Conservation (phyloP, 2,113 vertebrate genomes). For the Sialia sialis region DNA sequence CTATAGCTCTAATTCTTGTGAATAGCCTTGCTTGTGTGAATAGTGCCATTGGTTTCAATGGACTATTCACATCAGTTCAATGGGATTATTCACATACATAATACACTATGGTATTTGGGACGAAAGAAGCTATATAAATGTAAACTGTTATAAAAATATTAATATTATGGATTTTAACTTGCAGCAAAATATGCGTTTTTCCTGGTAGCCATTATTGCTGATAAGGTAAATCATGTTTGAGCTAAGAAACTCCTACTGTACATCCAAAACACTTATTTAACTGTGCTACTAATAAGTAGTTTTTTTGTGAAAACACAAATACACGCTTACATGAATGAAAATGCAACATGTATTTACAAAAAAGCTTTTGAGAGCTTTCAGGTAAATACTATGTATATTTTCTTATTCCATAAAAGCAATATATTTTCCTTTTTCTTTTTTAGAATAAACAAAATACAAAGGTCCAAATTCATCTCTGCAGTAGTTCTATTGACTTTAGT, state of each 20-base stretch:
- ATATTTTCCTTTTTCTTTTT: background rate
- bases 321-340: conserved; percentile 24
- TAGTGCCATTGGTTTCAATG: conserved; percentile 29
- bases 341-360: background rate
- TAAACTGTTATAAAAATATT: conserved; percentile 53
- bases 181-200: background rate
- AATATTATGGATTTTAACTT: conserved; percentile 46
- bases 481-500: conserved; percentile 34
- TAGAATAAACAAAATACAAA: conserved; percentile 27
- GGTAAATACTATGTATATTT: conserved; percentile 20
- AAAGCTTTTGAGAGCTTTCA: conserved; percentile 47
- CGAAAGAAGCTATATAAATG: background rate
- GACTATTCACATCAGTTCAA: conserved; percentile 48
- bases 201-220: background rate
- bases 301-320: conserved; percentile 42
- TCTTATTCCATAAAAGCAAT: background rate
- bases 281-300: conserved; percentile 39
- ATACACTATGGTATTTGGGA: conserved; percentile 11
- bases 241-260: conserved; percentile 25
- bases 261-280: conserved; percentile 56
- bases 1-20: background rate
- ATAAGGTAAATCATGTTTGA: conserved; percentile 34
- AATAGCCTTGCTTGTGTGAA: conserved; percentile 28
- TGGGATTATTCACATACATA: conserved; percentile 51
- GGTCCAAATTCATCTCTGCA: conserved; percentile 33